Evolutionary conservation across 2,113 vertebrate species (phyloP).

Genomic region (Oxyruncus cristatus): DNA sequence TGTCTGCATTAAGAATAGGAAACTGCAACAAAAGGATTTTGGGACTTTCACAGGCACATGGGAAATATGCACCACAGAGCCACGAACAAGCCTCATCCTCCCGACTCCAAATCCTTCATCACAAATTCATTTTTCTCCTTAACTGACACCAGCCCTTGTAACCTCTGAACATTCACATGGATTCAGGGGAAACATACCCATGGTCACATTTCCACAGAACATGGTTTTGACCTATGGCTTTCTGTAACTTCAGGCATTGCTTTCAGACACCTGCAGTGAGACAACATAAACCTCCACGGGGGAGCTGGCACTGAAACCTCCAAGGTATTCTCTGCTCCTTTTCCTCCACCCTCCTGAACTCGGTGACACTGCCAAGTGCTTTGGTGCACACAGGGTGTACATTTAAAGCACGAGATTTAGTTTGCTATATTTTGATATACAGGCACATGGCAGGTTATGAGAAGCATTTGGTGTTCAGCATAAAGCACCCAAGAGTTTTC

Average conservation of each 20-base stretch:
- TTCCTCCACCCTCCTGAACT: not conserved
- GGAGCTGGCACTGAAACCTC: not conserved
- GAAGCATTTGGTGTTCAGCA: not conserved
- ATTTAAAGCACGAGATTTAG: not conserved
- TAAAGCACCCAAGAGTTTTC: not conserved
- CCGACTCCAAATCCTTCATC: not conserved
- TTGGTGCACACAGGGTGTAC: too few relatives aligned
- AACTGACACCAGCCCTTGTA: not conserved
- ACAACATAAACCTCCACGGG: rapidly evolving
- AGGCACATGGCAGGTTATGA: not conserved
- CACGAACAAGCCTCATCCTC: not conserved
- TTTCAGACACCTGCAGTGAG: not conserved
- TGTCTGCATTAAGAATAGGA: not conserved
- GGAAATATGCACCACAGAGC: not conserved
- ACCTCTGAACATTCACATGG: not conserved
- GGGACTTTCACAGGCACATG: not conserved
- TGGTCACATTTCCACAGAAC: not conserved
- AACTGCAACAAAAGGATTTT: not conserved
- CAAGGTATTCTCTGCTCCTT: not conserved
- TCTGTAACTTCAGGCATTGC: not conserved
- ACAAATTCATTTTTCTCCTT: constrained; percentile 6
- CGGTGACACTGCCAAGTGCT: rapidly evolving
- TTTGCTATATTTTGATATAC: not conserved
- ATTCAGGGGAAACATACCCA: not conserved
- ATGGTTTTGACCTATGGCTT: not conserved